Evolutionary conservation across 2,113 vertebrate genomes (phyloP).

Genomic region (Hystrix brachyura): DNA sequence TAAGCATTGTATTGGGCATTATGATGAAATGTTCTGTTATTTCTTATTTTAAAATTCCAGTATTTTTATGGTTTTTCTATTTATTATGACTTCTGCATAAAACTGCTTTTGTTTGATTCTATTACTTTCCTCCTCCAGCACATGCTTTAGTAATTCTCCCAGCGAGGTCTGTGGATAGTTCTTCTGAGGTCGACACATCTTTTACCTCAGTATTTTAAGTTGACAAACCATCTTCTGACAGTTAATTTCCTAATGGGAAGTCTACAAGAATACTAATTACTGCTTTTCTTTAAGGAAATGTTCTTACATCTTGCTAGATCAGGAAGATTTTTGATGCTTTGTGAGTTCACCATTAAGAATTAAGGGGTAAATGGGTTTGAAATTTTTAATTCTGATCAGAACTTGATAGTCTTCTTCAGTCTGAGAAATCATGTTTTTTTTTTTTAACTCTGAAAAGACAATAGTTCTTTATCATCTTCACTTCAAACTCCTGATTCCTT

Average conservation of each 20-base stretch:
- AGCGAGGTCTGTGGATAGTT: not conserved
- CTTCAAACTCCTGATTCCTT: not conserved
- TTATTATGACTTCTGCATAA: not conserved
- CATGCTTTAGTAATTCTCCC: not conserved
- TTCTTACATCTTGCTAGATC: not conserved
- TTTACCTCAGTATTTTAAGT: not conserved
- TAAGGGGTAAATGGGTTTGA: not conserved
- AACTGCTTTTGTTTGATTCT: not conserved
- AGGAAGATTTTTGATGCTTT: not conserved
- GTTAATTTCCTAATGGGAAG: slow-evolving; percentile 20
- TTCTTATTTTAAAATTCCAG: not conserved
- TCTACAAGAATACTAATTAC: not conserved
- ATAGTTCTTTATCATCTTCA: not conserved
- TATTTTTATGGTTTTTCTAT: slow-evolving; percentile 23
- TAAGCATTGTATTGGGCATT: not conserved
- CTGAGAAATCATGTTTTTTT: not conserved
- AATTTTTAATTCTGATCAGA: not conserved
- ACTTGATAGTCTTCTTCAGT: not conserved
- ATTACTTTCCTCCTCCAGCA: not conserved
- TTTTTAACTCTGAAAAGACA: slow-evolving; percentile 35
- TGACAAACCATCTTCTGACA: not conserved
- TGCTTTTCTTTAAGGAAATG: not conserved
- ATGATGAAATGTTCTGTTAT: not conserved
- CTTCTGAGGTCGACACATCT: not conserved
- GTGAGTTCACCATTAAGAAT: not conserved